Evolutionary conservation across 2,888 invertebrate genomes (phyloP).

Genomic region (Acleris sparsana): DNA sequence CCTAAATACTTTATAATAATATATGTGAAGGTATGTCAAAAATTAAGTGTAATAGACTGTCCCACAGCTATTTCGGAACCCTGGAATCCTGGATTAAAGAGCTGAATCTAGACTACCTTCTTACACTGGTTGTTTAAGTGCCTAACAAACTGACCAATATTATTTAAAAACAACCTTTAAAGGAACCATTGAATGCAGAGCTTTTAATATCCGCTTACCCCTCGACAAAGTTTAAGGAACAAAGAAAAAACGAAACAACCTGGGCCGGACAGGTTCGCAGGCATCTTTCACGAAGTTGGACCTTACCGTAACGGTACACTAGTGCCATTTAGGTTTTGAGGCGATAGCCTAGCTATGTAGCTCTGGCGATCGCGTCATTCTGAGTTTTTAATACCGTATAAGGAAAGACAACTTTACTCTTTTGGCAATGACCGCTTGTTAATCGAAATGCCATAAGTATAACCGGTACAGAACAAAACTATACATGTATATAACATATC

Average conservation of each 20-base stretch:
- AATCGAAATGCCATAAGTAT: slow-evolving; percentile 57
- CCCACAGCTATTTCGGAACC: too few relatives aligned
- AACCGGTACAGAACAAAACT: slow-evolving; percentile 35
- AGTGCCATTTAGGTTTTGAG: slow-evolving; percentile 61
- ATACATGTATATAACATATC: slow-evolving; percentile 21
- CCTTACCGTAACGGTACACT: slow-evolving; percentile 58
- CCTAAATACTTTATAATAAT: too few relatives aligned
- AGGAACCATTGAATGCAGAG: background rate
- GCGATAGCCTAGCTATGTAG: slow-evolving; percentile 53
- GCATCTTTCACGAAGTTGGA: slow-evolving; percentile 58
- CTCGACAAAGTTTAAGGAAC: slow-evolving; percentile 51
- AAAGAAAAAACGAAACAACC: slow-evolving; percentile 60
- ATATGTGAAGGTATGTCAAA: too few relatives aligned
- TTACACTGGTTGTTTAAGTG: too few relatives aligned
- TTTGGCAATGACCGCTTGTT: slow-evolving; percentile 78
- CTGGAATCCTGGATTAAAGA: too few relatives aligned
- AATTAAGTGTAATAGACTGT: too few relatives aligned
- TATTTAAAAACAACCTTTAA: background rate
- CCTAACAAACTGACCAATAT: too few relatives aligned
- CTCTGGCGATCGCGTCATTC: slow-evolving; percentile 58
- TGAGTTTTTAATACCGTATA: slow-evolving; percentile 72
- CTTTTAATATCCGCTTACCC: slow-evolving; percentile 21
- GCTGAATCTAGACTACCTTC: too few relatives aligned
- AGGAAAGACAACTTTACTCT: slow-evolving; percentile 73
- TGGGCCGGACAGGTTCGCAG: slow-evolving; percentile 65